Conservation (phyloP, 2,113 vertebrate genomes). For the Proteles cristata region DNA sequence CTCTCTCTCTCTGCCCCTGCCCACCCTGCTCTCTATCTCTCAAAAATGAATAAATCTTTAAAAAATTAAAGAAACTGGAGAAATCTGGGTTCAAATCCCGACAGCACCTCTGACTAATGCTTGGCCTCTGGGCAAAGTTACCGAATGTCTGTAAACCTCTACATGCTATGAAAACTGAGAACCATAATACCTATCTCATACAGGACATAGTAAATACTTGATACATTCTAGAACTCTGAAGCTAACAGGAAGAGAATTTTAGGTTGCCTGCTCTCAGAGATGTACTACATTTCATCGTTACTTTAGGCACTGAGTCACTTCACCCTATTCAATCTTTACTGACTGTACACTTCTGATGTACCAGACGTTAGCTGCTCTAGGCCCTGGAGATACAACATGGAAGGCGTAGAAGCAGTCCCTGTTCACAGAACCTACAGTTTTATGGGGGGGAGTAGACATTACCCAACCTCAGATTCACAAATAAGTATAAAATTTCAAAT, state of each 20-base stretch:
- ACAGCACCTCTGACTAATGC: neutral
- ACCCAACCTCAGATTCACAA: neutral
- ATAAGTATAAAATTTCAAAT: neutral
- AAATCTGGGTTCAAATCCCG: neutral
- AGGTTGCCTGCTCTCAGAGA: neutral
- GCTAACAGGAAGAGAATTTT: neutral
- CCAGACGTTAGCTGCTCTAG: neutral
- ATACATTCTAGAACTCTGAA: neutral
- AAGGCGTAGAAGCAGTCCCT: neutral
- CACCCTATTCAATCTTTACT: neutral
- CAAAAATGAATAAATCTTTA: no score
- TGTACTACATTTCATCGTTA: neutral
- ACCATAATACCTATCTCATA: neutral
- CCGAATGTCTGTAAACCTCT: neutral
- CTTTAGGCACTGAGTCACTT: neutral
- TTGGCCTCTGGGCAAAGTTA: neutral
- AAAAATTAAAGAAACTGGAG: no score
- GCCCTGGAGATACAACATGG: neutral
- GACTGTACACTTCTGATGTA: neutral
- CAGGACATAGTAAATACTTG: neutral
- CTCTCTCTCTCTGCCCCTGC: no score
- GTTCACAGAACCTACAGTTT: neutral
- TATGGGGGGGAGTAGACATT: neutral
- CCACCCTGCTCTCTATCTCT: no score
- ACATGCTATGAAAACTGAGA: neutral